These are phyloP conservation scores for Hycleus cichorii DNA, from an alignment of 1,140 invertebrate genomes.

Conservation along the genomic window DNA sequence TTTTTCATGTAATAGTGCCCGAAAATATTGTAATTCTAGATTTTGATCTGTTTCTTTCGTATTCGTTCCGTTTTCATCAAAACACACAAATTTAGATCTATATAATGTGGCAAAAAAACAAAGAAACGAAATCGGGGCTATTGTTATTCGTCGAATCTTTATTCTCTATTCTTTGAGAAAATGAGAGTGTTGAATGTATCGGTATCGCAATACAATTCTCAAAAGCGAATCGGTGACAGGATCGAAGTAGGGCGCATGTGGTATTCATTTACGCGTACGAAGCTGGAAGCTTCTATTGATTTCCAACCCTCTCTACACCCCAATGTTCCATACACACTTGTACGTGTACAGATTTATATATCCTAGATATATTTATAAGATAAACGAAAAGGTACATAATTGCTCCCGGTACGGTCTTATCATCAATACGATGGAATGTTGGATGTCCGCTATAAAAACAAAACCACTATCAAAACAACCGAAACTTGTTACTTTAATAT, in stretches of 20 bases:
- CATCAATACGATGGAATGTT: not conserved
- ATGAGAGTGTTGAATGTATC: slow-evolving; percentile 19
- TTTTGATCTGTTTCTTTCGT: too few species aligned
- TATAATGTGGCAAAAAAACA: slow-evolving; percentile 8
- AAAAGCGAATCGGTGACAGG: slow-evolving; percentile 23
- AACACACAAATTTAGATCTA: too few species aligned
- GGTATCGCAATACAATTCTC: slow-evolving; percentile 20
- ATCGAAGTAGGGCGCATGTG: slow-evolving; percentile 26
- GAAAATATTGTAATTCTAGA: too few species aligned
- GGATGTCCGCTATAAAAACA: slow-evolving; percentile 9
- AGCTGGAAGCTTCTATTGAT: slow-evolving; percentile 24
- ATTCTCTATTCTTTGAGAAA: slow-evolving; percentile 14
- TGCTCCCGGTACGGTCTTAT: slow-evolving; percentile 11
- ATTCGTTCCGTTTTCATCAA: too few species aligned
- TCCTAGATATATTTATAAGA: slow-evolving; percentile 16
- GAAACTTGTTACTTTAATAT: slow-evolving; percentile 10
- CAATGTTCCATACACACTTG: slow-evolving; percentile 13
- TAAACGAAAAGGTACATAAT: slow-evolving; percentile 16
- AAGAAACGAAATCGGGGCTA: slow-evolving; percentile 11
- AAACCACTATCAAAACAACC: slow-evolving; percentile 11
- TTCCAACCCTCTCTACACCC: slow-evolving; percentile 16
- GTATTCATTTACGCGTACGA: slow-evolving; percentile 26
- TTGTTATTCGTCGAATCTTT: slow-evolving; percentile 14
- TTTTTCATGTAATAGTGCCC: too few species aligned
- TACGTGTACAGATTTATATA: slow-evolving; percentile 18